Percentiles rank a stretch among this genome's conserved stretches.
Evolutionary conservation across 2,888 invertebrate genomes (phyloP).

Genomic region (Cremastinae sp.): DNA sequence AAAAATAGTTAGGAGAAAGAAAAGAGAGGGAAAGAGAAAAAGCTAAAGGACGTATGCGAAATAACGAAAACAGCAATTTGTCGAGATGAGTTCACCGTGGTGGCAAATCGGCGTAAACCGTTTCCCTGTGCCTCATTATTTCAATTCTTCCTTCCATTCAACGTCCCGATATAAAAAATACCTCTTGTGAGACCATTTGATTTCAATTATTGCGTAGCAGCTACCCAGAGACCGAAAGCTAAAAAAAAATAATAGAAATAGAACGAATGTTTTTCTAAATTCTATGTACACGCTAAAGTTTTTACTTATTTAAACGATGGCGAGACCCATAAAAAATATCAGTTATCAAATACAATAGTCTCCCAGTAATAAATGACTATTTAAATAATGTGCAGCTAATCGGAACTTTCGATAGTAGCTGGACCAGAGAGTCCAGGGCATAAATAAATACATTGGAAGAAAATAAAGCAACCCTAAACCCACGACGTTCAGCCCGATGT

Average conservation of each 20-base stretch:
- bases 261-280: too few relatives aligned
- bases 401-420: not conserved
- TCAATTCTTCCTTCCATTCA: conserved; percentile 18
- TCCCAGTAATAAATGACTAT: too few relatives aligned
- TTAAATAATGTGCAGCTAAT: too few relatives aligned
- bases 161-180: not conserved
- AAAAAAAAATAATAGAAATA: not conserved
- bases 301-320: too few relatives aligned
- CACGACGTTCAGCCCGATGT: conserved; percentile 51
- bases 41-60: not conserved
- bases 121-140: conserved; percentile 27
- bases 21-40: not conserved
- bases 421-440: conserved; percentile 55
- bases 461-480: conserved; percentile 26
- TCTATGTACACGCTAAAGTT: too few relatives aligned
- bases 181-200: not conserved
- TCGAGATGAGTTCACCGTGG: conserved; percentile 47
- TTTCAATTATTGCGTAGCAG: too few relatives aligned
- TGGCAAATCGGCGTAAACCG: conserved; percentile 29
- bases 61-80: conserved; percentile 34
- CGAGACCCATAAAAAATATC: too few relatives aligned
- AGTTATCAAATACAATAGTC: too few relatives aligned
- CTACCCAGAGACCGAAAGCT: not conserved
- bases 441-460: conserved; percentile 30
- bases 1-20: not conserved